These are phyloP conservation scores for Limnephilus marmoratus DNA, from an alignment of 2,888 invertebrate species.

Conservation along the genomic window DNA sequence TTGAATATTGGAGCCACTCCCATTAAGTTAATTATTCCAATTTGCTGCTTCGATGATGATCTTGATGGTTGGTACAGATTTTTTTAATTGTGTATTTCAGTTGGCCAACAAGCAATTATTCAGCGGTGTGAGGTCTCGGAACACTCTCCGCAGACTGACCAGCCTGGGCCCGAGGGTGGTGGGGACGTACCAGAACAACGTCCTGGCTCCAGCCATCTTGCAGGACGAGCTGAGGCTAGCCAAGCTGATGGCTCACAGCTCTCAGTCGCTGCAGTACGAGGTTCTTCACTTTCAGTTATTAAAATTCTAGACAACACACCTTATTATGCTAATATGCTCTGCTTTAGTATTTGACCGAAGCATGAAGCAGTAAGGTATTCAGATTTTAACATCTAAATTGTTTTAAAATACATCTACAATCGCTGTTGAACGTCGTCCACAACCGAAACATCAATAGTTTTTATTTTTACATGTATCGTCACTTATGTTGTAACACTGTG, in stretches of 20 bases:
- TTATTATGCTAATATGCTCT: no score
- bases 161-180: slow-evolving; percentile 67
- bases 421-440: no score
- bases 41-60: no score
- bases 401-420: background rate
- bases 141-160: slow-evolving; percentile 66
- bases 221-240: slow-evolving; percentile 60
- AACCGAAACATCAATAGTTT: no score
- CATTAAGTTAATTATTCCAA: no score
- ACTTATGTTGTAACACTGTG: no score
- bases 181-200: slow-evolving; percentile 68
- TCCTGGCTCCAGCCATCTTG: slow-evolving; percentile 71
- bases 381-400: no score
- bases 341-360: background rate
- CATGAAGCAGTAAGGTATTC: no score
- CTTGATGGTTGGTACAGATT: slow-evolving; percentile 38
- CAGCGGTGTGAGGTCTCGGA: slow-evolving; percentile 67
- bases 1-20: no score
- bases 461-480: no score
- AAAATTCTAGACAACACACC: background rate
- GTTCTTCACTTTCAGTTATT: slow-evolving; percentile 41
- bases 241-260: slow-evolving; percentile 56
- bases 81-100: background rate
- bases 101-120: slow-evolving; percentile 59
- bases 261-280: slow-evolving; percentile 56